Conservation (phyloP, 1,140 invertebrate species). For the Lepidostoma basale region DNA sequence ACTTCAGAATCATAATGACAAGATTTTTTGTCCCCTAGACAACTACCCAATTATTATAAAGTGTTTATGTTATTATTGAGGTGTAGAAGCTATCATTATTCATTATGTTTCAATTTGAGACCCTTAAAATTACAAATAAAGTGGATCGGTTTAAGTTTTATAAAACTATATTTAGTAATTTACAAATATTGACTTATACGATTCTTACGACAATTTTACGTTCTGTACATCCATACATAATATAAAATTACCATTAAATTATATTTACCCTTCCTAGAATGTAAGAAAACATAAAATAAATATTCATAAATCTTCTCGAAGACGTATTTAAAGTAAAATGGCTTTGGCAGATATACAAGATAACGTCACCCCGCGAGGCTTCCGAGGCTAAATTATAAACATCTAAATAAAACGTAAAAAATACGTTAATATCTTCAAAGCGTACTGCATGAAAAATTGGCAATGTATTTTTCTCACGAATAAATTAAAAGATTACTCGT, state of each 20-base stretch:
- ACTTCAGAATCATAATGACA: no score
- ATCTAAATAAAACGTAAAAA: constrained; percentile 3
- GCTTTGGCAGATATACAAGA: constrained; percentile 35
- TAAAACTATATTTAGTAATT: constrained; percentile 16
- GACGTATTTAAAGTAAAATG: constrained; percentile 30
- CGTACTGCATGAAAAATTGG: not conserved
- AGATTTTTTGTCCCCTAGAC: no score
- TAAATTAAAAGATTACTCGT: not conserved
- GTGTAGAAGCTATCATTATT: no score
- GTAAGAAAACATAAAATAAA: constrained; percentile 38
- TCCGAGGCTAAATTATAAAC: not conserved
- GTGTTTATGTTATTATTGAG: no score
- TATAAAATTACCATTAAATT: constrained; percentile 33
- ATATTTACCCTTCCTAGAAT: not conserved
- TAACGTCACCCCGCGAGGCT: constrained; percentile 12
- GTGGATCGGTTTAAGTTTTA: no score
- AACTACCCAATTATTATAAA: no score
- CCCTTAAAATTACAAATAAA: no score
- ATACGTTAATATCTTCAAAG: not conserved
- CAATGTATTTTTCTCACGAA: not conserved
- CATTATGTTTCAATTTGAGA: no score
- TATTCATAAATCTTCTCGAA: constrained; percentile 27
- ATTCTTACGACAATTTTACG: constrained; percentile 12
- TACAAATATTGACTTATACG: constrained; percentile 25
- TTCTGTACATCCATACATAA: constrained; percentile 41